Percentiles rank a stretch among this genome's conserved stretches.
Conservation (phyloP, 2,888 invertebrate species). For the Sphinx pinastri region DNA sequence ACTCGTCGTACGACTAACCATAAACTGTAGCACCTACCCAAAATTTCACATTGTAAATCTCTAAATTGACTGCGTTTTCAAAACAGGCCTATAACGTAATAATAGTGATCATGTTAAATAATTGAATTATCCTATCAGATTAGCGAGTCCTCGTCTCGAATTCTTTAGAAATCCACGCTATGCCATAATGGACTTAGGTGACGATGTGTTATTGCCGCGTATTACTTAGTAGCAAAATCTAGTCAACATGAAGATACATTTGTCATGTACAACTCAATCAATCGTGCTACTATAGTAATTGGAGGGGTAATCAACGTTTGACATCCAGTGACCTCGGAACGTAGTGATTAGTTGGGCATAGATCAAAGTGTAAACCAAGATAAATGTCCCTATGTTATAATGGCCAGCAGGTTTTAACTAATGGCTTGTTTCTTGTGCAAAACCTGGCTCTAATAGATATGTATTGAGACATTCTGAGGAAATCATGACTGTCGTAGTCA, state of each 20-base stretch:
- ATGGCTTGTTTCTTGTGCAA: neutral
- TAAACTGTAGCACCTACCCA: no score
- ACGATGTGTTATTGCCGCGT: no score
- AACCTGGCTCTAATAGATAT: neutral
- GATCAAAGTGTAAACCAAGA: constrained; percentile 11
- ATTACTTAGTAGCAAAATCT: neutral
- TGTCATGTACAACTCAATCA: constrained; percentile 17
- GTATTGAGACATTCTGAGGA: neutral
- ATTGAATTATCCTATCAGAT: no score
- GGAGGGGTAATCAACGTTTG: constrained; percentile 10
- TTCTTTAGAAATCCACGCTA: no score
- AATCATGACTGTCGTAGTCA: neutral
- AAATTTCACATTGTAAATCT: no score
- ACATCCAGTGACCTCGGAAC: constrained; percentile 5
- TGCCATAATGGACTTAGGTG: no score
- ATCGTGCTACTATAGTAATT: neutral
- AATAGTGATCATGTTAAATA: no score
- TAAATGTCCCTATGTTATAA: constrained; percentile 1
- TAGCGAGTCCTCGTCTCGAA: no score
- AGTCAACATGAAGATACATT: neutral
- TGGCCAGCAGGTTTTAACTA: neutral
- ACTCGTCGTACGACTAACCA: no score
- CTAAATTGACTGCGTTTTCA: no score
- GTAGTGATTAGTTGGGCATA: neutral
- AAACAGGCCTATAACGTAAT: no score